These are phyloP conservation scores for Caenorhabditis becei DNA, from an alignment of 2,888 invertebrate genomes.

Conservation along the genomic window DNA sequence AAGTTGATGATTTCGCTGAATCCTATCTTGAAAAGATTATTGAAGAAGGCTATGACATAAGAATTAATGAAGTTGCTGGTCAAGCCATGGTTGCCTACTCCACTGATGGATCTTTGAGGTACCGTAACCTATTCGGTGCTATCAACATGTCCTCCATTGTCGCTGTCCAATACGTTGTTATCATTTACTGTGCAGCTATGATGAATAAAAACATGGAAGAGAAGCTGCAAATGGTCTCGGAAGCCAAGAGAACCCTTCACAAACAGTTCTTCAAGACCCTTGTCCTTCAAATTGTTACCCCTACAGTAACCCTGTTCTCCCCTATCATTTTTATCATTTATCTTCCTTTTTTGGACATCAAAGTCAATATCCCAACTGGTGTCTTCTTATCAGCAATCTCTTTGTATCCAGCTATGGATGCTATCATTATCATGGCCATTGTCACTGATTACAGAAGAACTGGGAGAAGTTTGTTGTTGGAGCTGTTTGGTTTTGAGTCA, in stretches of 20 bases:
- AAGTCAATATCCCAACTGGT: conserved; percentile 4
- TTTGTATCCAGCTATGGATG: conserved; percentile 28
- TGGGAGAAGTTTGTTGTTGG: neutral
- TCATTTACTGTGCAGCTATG: neutral
- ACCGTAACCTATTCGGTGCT: neutral
- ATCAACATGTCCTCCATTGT: neutral
- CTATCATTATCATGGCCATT: conserved; percentile 15
- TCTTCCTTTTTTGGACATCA: conserved; percentile 5
- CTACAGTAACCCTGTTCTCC: neutral
- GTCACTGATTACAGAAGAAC: conserved; percentile 12
- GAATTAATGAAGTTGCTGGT: neutral
- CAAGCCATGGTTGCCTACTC: neutral
- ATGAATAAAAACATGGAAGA: conserved; percentile 11
- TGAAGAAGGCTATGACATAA: neutral
- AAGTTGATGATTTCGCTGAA: neutral
- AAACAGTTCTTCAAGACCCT: conserved; percentile 12
- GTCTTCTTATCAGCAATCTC: neutral
- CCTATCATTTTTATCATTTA: neutral
- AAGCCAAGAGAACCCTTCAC: neutral
- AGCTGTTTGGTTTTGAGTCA: too few species aligned
- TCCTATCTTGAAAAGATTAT: conserved; percentile 8
- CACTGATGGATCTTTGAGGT: neutral
- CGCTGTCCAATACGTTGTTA: neutral
- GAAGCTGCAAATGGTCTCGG: neutral
- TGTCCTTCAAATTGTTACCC: neutral